Evolutionary conservation across 2,888 invertebrate genomes (phyloP).

Genomic region (Philaethria dido): DNA sequence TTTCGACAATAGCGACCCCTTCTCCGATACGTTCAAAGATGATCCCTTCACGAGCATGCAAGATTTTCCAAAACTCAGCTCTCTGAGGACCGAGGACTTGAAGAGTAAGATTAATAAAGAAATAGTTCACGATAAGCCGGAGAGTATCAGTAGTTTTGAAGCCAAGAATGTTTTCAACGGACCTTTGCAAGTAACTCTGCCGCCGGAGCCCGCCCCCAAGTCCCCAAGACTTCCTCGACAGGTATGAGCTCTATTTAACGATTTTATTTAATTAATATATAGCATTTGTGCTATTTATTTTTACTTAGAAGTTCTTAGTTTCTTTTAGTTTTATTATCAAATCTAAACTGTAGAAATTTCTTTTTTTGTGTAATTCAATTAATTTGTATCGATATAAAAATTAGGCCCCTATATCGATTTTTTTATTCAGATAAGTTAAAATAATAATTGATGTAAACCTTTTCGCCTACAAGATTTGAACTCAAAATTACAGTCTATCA

Average conservation of each 20-base stretch:
- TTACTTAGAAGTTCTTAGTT: no score
- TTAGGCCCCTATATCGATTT: no score
- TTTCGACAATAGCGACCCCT: constrained; percentile 88
- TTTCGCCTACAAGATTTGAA: no score
- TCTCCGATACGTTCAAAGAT: constrained; percentile 84
- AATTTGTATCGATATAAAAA: no score
- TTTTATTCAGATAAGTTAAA: no score
- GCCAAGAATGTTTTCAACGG: constrained; percentile 83
- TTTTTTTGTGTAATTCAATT: no score
- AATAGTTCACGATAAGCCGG: constrained; percentile 50
- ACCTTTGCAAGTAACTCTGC: constrained; percentile 87
- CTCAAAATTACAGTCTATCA: no score
- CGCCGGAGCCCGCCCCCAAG: constrained; percentile 83
- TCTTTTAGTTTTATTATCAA: no score
- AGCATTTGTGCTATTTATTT: no score
- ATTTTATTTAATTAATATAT: no score
- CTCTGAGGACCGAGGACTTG: constrained; percentile 57
- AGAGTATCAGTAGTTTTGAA: constrained; percentile 46
- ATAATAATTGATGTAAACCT: no score
- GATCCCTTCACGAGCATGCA: constrained; percentile 84
- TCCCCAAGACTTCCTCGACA: constrained; percentile 74
- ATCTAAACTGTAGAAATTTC: no score
- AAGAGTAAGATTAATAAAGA: constrained; percentile 59
- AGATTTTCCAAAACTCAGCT: constrained; percentile 66
- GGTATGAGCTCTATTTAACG: constrained; percentile 48